phyloP scores from a whole-genome alignment of 2,888 invertebrate genomes.

The Theretra japonica region DNA sequence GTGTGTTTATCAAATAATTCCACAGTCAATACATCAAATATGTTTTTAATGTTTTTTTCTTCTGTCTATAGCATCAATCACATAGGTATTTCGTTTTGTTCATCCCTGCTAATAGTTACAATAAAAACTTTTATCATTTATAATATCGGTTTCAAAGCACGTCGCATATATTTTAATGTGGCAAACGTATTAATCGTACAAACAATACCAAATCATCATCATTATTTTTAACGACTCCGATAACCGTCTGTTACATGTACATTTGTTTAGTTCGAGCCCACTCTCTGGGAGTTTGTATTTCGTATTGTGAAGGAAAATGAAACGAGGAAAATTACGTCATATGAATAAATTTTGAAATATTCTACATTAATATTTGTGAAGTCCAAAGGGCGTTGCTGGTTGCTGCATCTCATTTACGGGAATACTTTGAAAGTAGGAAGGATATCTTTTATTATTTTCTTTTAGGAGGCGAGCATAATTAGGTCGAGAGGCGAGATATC shows the following conservation, averaged over 20 bases:
- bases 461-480: too few relatives aligned
- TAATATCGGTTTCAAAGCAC: neutral
- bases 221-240: conserved; percentile 29
- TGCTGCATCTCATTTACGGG: too few relatives aligned
- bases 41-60: too few relatives aligned
- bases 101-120: too few relatives aligned
- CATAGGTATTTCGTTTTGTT: too few relatives aligned
- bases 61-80: too few relatives aligned
- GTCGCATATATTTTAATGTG: neutral
- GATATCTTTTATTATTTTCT: too few relatives aligned
- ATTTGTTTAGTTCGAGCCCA: neutral
- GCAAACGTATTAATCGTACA: neutral
- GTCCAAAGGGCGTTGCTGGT: too few relatives aligned
- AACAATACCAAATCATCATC: conserved; percentile 25
- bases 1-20: conserved; percentile 2
- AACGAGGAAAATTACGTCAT: conserved; percentile 13
- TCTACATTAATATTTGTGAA: too few relatives aligned
- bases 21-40: neutral
- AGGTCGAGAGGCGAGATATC: too few relatives aligned
- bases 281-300: neutral
- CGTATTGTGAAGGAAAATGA: neutral
- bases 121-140: neutral
- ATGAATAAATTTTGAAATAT: neutral
- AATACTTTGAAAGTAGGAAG: too few relatives aligned
- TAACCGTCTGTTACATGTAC: conserved; percentile 14